These are phyloP conservation scores for Crambe crambe DNA, from an alignment of 37 sponge, comb jelly and placozoan genomes.

Conservation along the genomic window DNA sequence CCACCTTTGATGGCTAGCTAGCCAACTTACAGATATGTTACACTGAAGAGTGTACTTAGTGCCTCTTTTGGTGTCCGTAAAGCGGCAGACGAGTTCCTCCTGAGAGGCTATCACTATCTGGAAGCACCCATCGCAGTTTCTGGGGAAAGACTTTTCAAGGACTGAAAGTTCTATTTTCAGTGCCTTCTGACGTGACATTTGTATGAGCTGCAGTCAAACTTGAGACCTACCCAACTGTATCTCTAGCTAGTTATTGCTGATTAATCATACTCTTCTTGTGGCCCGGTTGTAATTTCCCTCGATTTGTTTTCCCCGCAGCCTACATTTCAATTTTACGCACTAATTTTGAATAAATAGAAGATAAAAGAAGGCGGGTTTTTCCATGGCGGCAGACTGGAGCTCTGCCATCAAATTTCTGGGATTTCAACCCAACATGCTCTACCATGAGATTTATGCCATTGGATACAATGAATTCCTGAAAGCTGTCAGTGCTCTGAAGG, in stretches of 20 bases:
- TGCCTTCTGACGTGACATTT: conserved; percentile 1
- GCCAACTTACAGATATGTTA: conserved; percentile 68
- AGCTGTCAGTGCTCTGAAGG: conserved; percentile 27
- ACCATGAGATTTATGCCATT: conserved; percentile 33
- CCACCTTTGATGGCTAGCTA: background rate
- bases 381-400: no score
- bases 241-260: no score
- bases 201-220: no score
- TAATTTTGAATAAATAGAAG: no score
- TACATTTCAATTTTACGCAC: no score
- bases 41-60: conserved; percentile 60
- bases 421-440: conserved; percentile 24
- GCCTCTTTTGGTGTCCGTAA: conserved; percentile 26
- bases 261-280: no score
- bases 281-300: no score
- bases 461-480: conserved; percentile 44
- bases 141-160: conserved; percentile 77
- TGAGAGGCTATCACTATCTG: conserved; percentile 50
- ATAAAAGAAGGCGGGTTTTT: no score
- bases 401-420: conserved; percentile 48
- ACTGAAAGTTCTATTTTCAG: conserved; percentile 65
- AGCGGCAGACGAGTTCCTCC: conserved; percentile 80
- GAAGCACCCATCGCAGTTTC: conserved; percentile 39
- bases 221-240: no score
- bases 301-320: no score